Base-by-base conservation (phyloP, 2,888 invertebrate genomes). In the Ophion costatus region DNA sequence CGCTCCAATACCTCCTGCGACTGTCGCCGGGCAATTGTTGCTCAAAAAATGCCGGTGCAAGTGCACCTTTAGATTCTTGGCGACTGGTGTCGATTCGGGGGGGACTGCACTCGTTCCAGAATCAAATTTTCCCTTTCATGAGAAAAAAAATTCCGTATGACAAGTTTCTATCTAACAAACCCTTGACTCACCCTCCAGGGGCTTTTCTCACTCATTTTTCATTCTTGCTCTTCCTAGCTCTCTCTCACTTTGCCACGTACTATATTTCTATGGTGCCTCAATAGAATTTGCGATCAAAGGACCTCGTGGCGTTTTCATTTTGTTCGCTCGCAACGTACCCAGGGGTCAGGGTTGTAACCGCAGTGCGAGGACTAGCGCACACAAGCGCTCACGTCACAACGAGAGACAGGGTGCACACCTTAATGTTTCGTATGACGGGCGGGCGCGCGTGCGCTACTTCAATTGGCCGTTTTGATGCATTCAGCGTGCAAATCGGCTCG, bases 261-360 rank as follows among this genome's bases (percentile, higher is more conserved):
- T 56, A 64, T 45, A 78, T 81, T 77, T 84, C 81, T 81, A 75
- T 78, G 88, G 88, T 81, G 88, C 87, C 84, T 89, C 90, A 91
- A 93, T 93, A 90, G 92, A 92, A 91, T 92, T 91, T 89, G 92
- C 92, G 92, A 93, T 93, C 91, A 93, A 93, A 93, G 90, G 92
- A 92, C 87, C 87, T 87, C 87, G 80, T 86, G 87, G 89, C 51
- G 61, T 70, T 24, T 69, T 11, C 10, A 14, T 22, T 20, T 57
- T 42, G 17, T 73, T 61, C 90, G 89, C 90, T 89, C 84, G 89
- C 89, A 92, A 89, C 89, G 42, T 70, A 80, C 74, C 76, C 45
- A 89, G 87, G 91, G 90, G 90, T 90, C 88, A 86, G 84, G 80
- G 80, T 75, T 80, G 84, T 81, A 82, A 70, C 80, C 80, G 80